These are phyloP conservation scores for Drosophila sproati DNA, from an alignment of 1,140 invertebrate species.

Conservation along the genomic window DNA sequence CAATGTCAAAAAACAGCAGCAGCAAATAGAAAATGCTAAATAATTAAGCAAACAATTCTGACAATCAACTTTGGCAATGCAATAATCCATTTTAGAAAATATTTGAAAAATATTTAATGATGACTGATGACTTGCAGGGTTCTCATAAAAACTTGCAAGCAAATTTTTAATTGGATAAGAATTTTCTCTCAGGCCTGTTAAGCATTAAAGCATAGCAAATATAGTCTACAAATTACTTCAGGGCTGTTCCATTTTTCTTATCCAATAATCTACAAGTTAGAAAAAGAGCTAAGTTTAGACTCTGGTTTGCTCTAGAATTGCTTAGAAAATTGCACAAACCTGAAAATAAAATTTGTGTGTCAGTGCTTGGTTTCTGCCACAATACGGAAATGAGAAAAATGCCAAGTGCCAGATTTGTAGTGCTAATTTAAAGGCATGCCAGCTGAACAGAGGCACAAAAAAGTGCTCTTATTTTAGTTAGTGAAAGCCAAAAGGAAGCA, in stretches of 20 bases:
- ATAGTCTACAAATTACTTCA: not conserved
- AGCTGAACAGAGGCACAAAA: slow-evolving; percentile 43
- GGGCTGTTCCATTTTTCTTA: no score
- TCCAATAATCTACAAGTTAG: no score
- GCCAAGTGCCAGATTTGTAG: slow-evolving; percentile 22
- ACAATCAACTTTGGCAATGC: no score
- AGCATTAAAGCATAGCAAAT: no score
- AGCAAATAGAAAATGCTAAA: not conserved
- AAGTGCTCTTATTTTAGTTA: slow-evolving; percentile 55
- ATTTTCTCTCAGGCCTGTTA: no score
- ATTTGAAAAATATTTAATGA: no score
- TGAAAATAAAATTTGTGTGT: slow-evolving; percentile 10
- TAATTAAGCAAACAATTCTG: no score
- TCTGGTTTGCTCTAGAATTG: not conserved
- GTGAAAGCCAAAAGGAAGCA: slow-evolving; percentile 68
- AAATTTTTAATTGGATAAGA: no score
- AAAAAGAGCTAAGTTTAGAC: not conserved
- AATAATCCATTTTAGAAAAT: no score
- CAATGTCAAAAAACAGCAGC: not conserved
- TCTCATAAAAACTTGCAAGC: no score
- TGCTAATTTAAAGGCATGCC: slow-evolving; percentile 64
- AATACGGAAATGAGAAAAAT: slow-evolving; percentile 9
- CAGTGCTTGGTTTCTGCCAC: not conserved
- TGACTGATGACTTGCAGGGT: no score
- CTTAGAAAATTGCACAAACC: not conserved